A percentile compares a stretch with the other conserved stretches of the same genome.
phyloP scores from a whole-genome alignment of 2,888 invertebrate genomes.

The Zootermopsis nevadensis region DNA sequence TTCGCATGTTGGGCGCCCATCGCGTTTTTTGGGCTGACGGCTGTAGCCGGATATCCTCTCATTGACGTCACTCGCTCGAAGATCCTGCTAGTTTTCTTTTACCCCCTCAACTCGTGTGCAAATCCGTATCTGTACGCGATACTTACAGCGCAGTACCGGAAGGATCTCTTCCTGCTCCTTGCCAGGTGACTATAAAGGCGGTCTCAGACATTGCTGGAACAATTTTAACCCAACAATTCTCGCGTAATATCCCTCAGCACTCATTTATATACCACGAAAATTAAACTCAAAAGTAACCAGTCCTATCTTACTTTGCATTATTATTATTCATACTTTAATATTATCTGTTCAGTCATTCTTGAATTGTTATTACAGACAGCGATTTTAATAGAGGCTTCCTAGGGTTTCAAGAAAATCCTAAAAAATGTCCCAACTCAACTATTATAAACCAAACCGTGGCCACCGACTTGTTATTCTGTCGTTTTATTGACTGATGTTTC shows the following conservation, averaged over 20 bases:
- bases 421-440: too few species aligned
- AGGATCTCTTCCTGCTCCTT: slow-evolving; percentile 76
- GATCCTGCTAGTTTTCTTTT: slow-evolving; percentile 88
- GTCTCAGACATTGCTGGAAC: neutral
- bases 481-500: too few species aligned
- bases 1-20: slow-evolving; percentile 89
- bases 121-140: slow-evolving; percentile 94
- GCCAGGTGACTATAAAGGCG: slow-evolving; percentile 67
- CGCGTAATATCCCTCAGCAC: neutral
- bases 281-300: too few species aligned
- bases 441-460: too few species aligned
- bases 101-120: slow-evolving; percentile 91
- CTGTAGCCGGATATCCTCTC: slow-evolving; percentile 83
- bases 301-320: too few species aligned
- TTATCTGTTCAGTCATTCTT: too few species aligned
- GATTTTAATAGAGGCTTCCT: too few species aligned
- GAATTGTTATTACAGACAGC: too few species aligned
- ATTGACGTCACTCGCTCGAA: slow-evolving; percentile 85
- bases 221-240: neutral
- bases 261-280: too few species aligned
- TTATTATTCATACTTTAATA: too few species aligned
- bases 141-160: slow-evolving; percentile 86
- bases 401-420: too few species aligned
- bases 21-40: slow-evolving; percentile 88
- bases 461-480: too few species aligned